A percentile compares a stretch with the other conserved stretches of the same genome.
phyloP scores from a whole-genome alignment of 2,113 vertebrate species.

The Rattus norvegicus region GRCr8 NC_086020.1:195743001-195743500 shows the following conservation, averaged over 20 bases:
- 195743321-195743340: background rate
- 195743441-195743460: slow-evolving; percentile 35
- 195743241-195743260: background rate
- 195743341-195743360: slow-evolving; percentile 46
- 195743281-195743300: background rate
- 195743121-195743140: background rate
- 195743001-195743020: background rate
- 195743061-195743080: slow-evolving; percentile 8
- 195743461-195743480: slow-evolving; percentile 20
- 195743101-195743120: background rate
- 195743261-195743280: background rate
- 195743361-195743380: slow-evolving; percentile 70
- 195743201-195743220: background rate
- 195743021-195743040: background rate
- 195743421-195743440: slow-evolving; percentile 67
- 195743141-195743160: too few relatives aligned
- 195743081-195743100: background rate
- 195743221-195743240: rapidly evolving
- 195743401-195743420: slow-evolving; percentile 69
- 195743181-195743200: rapidly evolving
- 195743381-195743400: slow-evolving; percentile 59
- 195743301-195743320: background rate
- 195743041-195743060: slow-evolving; percentile 15
- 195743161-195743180: background rate
- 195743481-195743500: background rate